Evolutionary conservation across 2,113 vertebrate genomes (phyloP), one percentile per base, ranked within the genome.

Genomic region (Nanorana parkeri): DNA sequence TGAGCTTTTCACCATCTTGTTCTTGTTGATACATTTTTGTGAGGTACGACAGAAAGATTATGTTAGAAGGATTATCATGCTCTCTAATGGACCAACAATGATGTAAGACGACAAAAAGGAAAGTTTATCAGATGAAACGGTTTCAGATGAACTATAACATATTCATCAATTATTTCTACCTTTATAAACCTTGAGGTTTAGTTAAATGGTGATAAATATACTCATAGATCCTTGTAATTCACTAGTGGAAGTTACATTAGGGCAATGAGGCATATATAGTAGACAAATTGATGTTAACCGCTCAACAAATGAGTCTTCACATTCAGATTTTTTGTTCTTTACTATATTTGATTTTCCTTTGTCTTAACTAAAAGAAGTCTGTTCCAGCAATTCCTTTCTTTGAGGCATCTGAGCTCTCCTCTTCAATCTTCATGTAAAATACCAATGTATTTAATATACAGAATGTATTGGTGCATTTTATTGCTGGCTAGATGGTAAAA

Each of bases 231-330:
- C 80, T 82, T 82, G 64, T 82, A 82, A 82, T 67, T 29, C 71
- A 67, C 71, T 75, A 73, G 61, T 82, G 80, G 74, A 82, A 75
- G 71, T 82, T 82, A 68, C 71, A 82, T 82, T 82, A 75, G 71
- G n/a, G 71, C 63, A 82, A 82, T 82, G 80, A 82, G 71, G 61
- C 80, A 75, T 82, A 47, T 60, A 74, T 73, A 58, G 80, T 63
- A 82, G 80, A 55, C 71, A 82, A 82, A 82, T 82, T 82, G 75
- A 67, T 82, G 80, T 56, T 82, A 82, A 82, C 80, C 80, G 75
- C 32, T 82, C 69, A 75, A 82, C 80, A 82, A 82, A 82, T 82
- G 80, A 82, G 69, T 47, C 80, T 47, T 75, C 68, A 81, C 66
- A 55, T 81, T 16, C 47, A 29, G 24, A 23, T 29, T 73, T 81